A percentile compares a stretch with the other conserved stretches of the same genome.
phyloP scores from a whole-genome alignment of 2,888 invertebrate genomes.

The Parascotia fuliginaria region DNA sequence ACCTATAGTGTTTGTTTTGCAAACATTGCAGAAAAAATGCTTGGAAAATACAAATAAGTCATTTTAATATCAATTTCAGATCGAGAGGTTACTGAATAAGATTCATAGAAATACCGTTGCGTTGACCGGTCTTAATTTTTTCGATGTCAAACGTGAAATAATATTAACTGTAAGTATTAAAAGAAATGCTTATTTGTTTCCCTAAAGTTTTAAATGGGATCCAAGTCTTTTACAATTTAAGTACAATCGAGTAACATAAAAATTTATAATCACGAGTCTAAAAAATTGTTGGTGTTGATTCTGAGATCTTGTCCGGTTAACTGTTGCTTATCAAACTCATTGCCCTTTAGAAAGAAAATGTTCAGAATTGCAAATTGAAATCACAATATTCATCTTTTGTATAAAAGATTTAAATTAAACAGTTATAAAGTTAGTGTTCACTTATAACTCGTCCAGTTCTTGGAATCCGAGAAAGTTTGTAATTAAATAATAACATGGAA shows the following conservation, averaged over 20 bases:
- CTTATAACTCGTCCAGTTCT: slow-evolving; percentile 24
- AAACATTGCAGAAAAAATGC: too few relatives aligned
- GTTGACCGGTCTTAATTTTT: slow-evolving; percentile 84
- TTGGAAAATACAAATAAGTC: neutral
- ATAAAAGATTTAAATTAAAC: too few relatives aligned
- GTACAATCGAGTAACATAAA: too few relatives aligned
- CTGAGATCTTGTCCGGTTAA: too few relatives aligned
- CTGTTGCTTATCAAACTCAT: too few relatives aligned
- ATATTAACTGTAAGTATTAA: slow-evolving; percentile 78
- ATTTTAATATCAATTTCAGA: slow-evolving; percentile 63
- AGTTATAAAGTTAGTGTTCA: too few relatives aligned
- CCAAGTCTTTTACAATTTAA: neutral
- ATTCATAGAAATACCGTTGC: slow-evolving; percentile 84
- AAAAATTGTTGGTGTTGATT: too few relatives aligned
- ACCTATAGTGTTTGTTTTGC: too few relatives aligned
- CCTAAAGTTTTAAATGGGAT: neutral
- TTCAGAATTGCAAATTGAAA: too few relatives aligned
- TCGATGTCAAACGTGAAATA: slow-evolving; percentile 84
- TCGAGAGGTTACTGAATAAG: slow-evolving; percentile 87
- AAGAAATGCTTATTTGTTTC: neutral
- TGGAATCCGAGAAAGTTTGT: slow-evolving; percentile 22
- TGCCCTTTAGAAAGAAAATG: too few relatives aligned
- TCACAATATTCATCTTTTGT: too few relatives aligned
- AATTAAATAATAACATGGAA: slow-evolving; percentile 45
- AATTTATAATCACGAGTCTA: too few relatives aligned